Evolutionary conservation across 2,888 invertebrate species (phyloP).

Genomic region (Heliconius erato): DNA sequence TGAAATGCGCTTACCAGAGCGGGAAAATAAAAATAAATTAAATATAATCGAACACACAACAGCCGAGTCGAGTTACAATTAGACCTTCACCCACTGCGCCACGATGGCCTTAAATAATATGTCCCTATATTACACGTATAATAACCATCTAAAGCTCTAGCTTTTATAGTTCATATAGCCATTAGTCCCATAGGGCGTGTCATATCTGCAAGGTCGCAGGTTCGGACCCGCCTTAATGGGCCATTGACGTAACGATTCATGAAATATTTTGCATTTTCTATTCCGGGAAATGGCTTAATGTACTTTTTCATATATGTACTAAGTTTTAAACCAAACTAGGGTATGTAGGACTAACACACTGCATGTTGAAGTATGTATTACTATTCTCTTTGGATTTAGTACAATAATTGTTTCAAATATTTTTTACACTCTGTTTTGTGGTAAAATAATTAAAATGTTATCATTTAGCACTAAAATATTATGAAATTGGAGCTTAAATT

Average conservation of each 20-base stretch:
- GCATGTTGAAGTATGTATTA: no score
- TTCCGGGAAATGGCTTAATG: conserved; percentile 14
- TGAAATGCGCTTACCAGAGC: not conserved
- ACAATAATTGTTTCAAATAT: not conserved
- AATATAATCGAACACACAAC: not conserved
- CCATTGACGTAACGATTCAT: conserved; percentile 28
- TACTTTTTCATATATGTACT: not conserved
- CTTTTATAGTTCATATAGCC: conserved; percentile 22
- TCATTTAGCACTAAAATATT: not conserved
- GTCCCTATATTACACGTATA: not conserved
- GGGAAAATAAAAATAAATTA: no score
- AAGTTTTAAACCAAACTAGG: not conserved
- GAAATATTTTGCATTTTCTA: conserved; percentile 18
- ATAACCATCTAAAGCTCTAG: conserved; percentile 2
- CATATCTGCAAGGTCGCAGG: conserved; percentile 32
- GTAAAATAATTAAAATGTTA: no score
- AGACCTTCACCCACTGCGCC: no score
- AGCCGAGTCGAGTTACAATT: not conserved
- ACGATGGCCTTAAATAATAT: not conserved
- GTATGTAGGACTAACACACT: no score
- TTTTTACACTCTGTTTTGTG: not conserved
- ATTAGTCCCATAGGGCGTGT: conserved; percentile 26
- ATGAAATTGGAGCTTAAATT: not conserved
- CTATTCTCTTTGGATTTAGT: no score
- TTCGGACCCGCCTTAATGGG: conserved; percentile 30